Conservation (phyloP, 2,888 invertebrate species). For the Stenolophus ochropezus region DNA sequence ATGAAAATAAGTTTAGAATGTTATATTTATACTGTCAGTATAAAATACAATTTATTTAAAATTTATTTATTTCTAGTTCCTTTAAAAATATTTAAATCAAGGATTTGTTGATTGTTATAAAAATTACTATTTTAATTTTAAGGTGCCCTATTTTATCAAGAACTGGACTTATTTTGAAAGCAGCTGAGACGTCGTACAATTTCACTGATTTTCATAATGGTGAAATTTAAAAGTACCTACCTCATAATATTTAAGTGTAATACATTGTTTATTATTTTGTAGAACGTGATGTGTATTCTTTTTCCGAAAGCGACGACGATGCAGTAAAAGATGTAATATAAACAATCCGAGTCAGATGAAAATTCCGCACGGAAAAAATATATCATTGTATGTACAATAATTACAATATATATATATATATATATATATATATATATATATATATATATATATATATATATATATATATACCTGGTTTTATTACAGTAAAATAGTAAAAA, state of each 20-base stretch:
- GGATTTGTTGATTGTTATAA: not conserved
- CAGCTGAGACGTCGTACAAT: not conserved
- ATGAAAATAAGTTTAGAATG: not conserved
- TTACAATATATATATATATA: no score
- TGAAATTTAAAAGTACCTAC: not conserved
- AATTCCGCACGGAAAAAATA: no score
- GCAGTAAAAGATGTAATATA: not conserved
- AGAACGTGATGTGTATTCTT: not conserved
- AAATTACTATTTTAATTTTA: not conserved
- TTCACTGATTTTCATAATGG: not conserved
- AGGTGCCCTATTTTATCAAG: not conserved
- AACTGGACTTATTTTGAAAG: not conserved
- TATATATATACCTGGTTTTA: no score
- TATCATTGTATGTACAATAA: no score
- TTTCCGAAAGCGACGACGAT: not conserved
- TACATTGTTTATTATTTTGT: not conserved
- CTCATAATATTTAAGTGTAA: not conserved
- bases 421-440: no score
- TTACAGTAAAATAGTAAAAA: no score
- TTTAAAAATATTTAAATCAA: not conserved
- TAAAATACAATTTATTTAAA: not conserved
- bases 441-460: no score
- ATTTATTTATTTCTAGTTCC: not conserved
- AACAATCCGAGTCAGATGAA: not conserved
- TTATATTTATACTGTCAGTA: not conserved